Conservation (phyloP, 2,113 vertebrate genomes). For the Panthera tigris region DNA sequence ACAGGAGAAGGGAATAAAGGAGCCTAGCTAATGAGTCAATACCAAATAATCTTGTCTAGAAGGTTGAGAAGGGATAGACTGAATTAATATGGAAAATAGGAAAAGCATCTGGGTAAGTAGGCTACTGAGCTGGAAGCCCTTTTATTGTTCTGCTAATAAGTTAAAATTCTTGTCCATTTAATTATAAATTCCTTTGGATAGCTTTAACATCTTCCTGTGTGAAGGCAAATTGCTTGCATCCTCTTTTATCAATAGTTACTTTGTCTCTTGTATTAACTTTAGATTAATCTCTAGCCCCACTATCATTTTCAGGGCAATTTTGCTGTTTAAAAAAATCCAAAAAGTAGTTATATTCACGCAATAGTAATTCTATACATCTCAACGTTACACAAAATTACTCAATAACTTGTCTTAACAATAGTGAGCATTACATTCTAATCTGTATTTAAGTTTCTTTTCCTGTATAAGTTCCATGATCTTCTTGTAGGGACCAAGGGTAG, state of each 20-base stretch:
- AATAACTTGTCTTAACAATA: not conserved
- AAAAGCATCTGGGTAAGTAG: not conserved
- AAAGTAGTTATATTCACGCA: not conserved
- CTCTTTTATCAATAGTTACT: constrained; percentile 38
- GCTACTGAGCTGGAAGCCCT: not conserved
- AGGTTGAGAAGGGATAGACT: not conserved
- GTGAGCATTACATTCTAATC: not conserved
- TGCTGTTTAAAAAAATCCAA: not conserved
- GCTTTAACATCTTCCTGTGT: not conserved
- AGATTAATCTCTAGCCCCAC: not conserved
- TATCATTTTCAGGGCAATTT: not conserved
- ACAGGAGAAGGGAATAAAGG: not conserved
- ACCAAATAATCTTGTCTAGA: not conserved
- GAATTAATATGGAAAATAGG: not conserved
- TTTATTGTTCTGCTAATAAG: not conserved
- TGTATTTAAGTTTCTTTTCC: not conserved
- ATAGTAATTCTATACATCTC: not conserved
- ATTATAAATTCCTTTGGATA: not conserved
- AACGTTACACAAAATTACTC: not conserved
- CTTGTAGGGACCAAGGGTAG: not conserved
- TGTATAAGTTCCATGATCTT: not conserved
- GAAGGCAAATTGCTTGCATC: not conserved
- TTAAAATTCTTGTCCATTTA: constrained; percentile 22
- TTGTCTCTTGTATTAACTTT: not conserved
- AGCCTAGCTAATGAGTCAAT: not conserved